Evolutionary conservation across 2,113 vertebrate genomes (phyloP), one percentile per base, ranked within the genome.

Genomic region (Eulacestoma nigropectus): DNA sequence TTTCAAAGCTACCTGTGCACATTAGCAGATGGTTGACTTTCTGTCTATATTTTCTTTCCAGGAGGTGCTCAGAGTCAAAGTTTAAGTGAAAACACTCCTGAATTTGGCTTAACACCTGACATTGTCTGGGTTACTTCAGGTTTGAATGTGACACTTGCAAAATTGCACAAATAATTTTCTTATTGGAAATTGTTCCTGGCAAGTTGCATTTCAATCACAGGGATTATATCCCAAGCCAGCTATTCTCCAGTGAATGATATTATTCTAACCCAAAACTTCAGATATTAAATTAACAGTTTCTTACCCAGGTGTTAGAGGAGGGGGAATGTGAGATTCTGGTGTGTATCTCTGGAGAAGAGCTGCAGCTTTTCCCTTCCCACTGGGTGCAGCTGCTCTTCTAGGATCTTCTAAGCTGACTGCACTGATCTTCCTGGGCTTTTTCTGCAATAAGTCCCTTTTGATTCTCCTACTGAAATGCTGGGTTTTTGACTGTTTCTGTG

Each of bases 21-120:
- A 29, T 80, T 55, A 82, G 47, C 84, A 96, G 70, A 87, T 69
- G 62, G 53, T 22, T 84, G 65, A 30, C 33, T 90, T 96, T 89
- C 59, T 95, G 82, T 22, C 63, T 85, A 16, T 67, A 52, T 70
- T 87, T 33, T 49, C 27, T 62, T 85, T 60, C 56, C 68, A 50
- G 59, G 50, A 83, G 82, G 26, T 77, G 19, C 60, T 87, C 41
- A 67, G 67, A 83, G 62, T 55, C 85, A 88, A 88, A 42, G 32
- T 91, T 87, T 77, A 85, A 94, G 72, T 93, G 59, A 83, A 94
- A 93, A 83, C 72, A 89, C 35, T 26, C 20, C 47, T 70, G 60
- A 7, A 6, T 83, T 93, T 77, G 50, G 27, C 42, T 90, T 93
- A 87, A 92, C 74, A 84, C 49, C 41, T 91, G 77, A 73, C 70